These are phyloP conservation scores for Leucophenga montana DNA, from an alignment of 2,888 invertebrate genomes.

Conservation along the genomic window DNA sequence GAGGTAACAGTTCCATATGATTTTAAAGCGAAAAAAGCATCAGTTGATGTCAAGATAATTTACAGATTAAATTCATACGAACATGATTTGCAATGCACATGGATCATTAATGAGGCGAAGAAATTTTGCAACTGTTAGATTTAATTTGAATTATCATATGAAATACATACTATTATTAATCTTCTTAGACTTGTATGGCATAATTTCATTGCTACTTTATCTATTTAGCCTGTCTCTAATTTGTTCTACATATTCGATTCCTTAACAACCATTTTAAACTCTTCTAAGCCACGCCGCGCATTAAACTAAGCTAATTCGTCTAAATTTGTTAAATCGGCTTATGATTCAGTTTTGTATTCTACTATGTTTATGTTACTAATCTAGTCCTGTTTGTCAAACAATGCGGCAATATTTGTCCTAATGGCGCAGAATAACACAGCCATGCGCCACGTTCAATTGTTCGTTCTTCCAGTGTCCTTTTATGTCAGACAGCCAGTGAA, in stretches of 20 bases:
- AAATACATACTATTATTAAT: too few species aligned
- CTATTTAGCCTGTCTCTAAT: constrained; percentile 12
- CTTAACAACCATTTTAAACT: not conserved
- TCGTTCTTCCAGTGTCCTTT: constrained; percentile 36
- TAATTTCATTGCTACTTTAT: not conserved
- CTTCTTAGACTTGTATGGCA: not conserved
- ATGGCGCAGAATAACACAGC: constrained; percentile 63
- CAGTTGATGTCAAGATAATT: too few species aligned
- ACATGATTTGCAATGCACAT: too few species aligned
- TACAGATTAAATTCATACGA: too few species aligned
- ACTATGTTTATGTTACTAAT: constrained; percentile 68
- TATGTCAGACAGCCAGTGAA: not conserved
- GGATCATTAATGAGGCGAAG: too few species aligned
- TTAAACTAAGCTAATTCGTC: constrained; percentile 60
- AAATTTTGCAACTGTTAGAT: too few species aligned
- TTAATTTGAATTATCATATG: too few species aligned
- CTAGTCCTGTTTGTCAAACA: constrained; percentile 71
- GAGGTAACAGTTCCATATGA: too few species aligned
- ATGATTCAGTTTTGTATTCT: constrained; percentile 58
- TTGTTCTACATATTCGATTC: too few species aligned
- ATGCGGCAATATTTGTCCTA: constrained; percentile 68
- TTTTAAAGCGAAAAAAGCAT: too few species aligned
- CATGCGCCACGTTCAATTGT: constrained; percentile 44
- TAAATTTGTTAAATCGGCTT: constrained; percentile 68
- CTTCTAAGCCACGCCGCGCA: constrained; percentile 50